Percentiles rank a stretch among this genome's conserved stretches.
Evolutionary conservation across 2,888 invertebrate species (phyloP).

Genomic region (Ethmia dodecea): DNA sequence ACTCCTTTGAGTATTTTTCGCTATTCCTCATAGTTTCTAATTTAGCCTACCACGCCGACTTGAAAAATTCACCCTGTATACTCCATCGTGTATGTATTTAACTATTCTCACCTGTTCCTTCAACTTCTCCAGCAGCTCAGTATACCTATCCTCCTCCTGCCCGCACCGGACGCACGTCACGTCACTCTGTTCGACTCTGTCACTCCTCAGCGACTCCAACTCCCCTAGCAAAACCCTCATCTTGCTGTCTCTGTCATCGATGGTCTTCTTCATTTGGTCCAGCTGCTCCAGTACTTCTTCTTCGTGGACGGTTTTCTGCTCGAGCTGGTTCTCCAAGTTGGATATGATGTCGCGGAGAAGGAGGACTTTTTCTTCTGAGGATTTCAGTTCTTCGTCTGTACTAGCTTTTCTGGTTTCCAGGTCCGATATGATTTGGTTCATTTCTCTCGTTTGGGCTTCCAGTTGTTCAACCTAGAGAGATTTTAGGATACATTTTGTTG

Average conservation of each 20-base stretch:
- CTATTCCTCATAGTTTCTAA: too few species aligned
- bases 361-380: slow-evolving; percentile 85
- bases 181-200: slow-evolving; percentile 55
- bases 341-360: slow-evolving; percentile 86
- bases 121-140: slow-evolving; percentile 45
- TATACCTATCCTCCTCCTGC: slow-evolving; percentile 41
- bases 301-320: slow-evolving; percentile 81
- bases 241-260: slow-evolving; percentile 74
- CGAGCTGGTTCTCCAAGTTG: slow-evolving; percentile 86
- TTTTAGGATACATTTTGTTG: too few species aligned
- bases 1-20: too few species aligned
- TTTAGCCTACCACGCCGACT: too few species aligned
- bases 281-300: slow-evolving; percentile 78
- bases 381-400: slow-evolving; percentile 84
- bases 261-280: slow-evolving; percentile 71
- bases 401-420: slow-evolving; percentile 80
- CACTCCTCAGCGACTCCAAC: slow-evolving; percentile 68
- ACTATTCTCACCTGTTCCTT: slow-evolving; percentile 61
- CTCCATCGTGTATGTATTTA: too few species aligned
- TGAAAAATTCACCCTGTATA: too few species aligned
- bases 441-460: slow-evolving; percentile 85
- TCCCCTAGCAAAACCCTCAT: slow-evolving; percentile 75
- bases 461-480: slow-evolving; percentile 92
- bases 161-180: slow-evolving; percentile 46
- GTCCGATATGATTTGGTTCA: slow-evolving; percentile 79